Evolutionary conservation across 2,888 invertebrate genomes (phyloP).

Genomic region (Norana najaformis): DNA sequence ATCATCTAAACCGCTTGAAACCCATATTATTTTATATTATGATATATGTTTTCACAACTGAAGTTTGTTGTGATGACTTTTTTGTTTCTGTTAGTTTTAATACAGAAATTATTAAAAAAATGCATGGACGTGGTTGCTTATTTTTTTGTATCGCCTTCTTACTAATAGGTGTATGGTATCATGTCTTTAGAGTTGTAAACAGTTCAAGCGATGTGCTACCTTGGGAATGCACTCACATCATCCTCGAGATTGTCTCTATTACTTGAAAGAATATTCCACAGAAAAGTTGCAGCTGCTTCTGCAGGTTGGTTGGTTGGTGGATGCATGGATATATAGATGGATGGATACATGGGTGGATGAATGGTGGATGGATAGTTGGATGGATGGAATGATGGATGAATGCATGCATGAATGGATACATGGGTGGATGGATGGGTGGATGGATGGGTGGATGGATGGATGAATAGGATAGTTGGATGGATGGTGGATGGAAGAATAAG

Average conservation of each 20-base stretch:
- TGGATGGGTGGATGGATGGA: not conserved
- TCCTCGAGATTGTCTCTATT: constrained; percentile 91
- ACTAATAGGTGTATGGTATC: not conserved
- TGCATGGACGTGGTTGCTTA: not conserved
- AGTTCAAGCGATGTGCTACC: constrained; percentile 43
- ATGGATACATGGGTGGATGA: not conserved
- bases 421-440: no score
- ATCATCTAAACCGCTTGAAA: no score
- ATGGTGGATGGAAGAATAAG: not conserved
- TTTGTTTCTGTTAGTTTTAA: no score
- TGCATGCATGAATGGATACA: no score
- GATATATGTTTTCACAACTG: no score
- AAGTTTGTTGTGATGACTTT: no score
- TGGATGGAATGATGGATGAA: no score
- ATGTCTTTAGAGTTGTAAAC: constrained; percentile 22
- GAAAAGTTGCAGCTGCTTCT: constrained; percentile 80
- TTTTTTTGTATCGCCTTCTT: not conserved
- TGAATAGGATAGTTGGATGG: not conserved
- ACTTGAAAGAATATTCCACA: constrained; percentile 87
- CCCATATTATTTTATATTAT: no score
- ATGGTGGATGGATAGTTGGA: no score
- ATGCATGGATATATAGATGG: no score
- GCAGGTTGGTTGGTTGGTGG: no score
- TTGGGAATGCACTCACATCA: constrained; percentile 89
- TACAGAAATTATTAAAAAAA: not conserved